Base-by-base conservation (phyloP, 2,888 invertebrate genomes). In the Nebria brevicollis region DNA sequence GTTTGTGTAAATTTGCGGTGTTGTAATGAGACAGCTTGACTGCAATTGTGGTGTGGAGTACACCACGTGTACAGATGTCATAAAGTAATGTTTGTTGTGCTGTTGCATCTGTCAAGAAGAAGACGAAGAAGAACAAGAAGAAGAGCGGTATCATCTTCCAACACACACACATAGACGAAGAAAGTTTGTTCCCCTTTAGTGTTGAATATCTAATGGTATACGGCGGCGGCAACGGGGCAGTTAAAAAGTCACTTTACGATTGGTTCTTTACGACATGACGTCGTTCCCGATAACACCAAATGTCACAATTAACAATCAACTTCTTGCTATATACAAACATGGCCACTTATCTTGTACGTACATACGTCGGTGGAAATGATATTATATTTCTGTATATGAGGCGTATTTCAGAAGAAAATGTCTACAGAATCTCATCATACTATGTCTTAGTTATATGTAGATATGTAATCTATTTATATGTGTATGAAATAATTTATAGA, bases 271-370 rank as follows among this genome's bases (percentile, higher is more conserved):
- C 70, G 70, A 70, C 25, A 25, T 26, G 54, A 54, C 54, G 54
- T 8, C 25, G 72, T 72, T 26, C 72, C n/a, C 42, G 54, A 64
- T 64, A 43, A 75, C 26, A 25, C 72, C 75, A 54, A 54, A 26
- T 26, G 75, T 64, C 26, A 75, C 75, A 75, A 75, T 75, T 75
- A 66, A 25, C 75, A 75, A 75, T 65, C 26, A 75, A 75, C 65
- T 20, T 54, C 4, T 54, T 54, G 54, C 54, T 54, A 7, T 7
- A 54, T 54, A 54, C 54, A 54, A 11, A 54, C 54, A 54, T 54
- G 13, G 34, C 5, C 54, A 54, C 54, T 11, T 54, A 54, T 54
- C 11, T 34, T 54, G 6, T 54, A 54, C 54, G 0, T 54, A 13
- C 54, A 54, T 54, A 8, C 10, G 20, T 20, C 20, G 20, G 20